A percentile compares a stretch with the other conserved stretches of the same genome.
Conservation (phyloP, 2,888 invertebrate genomes). For the Athripsodes cinereus region DNA sequence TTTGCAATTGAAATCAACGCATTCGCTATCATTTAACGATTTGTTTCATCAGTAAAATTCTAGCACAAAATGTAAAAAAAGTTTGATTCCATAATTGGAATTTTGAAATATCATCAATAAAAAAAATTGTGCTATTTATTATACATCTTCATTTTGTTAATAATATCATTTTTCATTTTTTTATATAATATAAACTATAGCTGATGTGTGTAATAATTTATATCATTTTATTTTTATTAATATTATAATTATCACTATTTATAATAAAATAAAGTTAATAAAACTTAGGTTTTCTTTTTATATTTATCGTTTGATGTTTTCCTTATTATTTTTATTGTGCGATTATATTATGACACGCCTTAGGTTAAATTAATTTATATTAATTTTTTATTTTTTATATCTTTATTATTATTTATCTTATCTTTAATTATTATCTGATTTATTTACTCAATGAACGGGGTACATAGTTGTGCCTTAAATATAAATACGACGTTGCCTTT, state of each 20-base stretch:
- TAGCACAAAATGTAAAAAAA: too few species aligned
- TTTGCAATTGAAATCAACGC: slow-evolving; percentile 16
- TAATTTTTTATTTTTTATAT: slow-evolving; percentile 18
- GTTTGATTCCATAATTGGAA: too few species aligned
- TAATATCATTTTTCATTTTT: slow-evolving; percentile 18
- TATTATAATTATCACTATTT: not conserved
- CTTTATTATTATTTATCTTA: slow-evolving; percentile 10
- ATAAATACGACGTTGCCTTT: slow-evolving; percentile 12
- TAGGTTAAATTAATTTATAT: slow-evolving; percentile 22
- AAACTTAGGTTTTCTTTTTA: slow-evolving; percentile 12
- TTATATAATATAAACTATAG: slow-evolving; percentile 6
- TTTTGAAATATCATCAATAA: too few species aligned
- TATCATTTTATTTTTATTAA: slow-evolving; percentile 13
- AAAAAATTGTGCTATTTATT: not conserved
- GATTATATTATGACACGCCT: slow-evolving; percentile 9
- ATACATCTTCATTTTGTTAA: slow-evolving; percentile 15
- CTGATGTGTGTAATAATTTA: slow-evolving; percentile 23
- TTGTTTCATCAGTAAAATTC: not conserved
- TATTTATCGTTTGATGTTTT: slow-evolving; percentile 15
- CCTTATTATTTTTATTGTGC: slow-evolving; percentile 12
- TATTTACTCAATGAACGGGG: slow-evolving; percentile 18
- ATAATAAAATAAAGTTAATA: slow-evolving; percentile 5
- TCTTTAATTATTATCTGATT: not conserved
- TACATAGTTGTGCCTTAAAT: slow-evolving; percentile 15
- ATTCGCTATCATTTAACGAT: slow-evolving; percentile 10